A percentile compares a stretch with the other conserved stretches of the same genome.
These are phyloP conservation scores for Drosophila anomelani DNA, from an alignment of 2,888 invertebrate genomes.

Conservation along the genomic window DNA sequence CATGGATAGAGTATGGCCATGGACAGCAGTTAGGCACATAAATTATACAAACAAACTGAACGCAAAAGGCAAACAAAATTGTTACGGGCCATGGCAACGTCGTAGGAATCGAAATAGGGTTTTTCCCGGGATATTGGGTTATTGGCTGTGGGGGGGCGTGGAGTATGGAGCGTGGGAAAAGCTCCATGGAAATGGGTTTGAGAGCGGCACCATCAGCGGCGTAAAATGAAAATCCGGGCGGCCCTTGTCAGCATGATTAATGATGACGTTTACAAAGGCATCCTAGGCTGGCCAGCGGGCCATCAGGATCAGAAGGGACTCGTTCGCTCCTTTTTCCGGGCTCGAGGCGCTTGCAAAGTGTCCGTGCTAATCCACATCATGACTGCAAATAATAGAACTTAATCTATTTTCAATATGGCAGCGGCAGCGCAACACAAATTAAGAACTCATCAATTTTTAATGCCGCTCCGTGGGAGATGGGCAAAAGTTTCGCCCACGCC, in stretches of 20 bases:
- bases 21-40: constrained; percentile 58
- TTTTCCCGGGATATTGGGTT: constrained; percentile 23
- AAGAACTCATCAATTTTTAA: constrained; percentile 82
- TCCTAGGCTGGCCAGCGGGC: constrained; percentile 22
- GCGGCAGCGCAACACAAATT: constrained; percentile 74
- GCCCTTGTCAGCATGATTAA: constrained; percentile 79
- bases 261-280: constrained; percentile 77
- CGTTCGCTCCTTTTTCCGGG: constrained; percentile 9
- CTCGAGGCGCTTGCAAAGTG: constrained; percentile 51
- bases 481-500: constrained; percentile 34
- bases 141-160: constrained; percentile 12
- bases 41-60: constrained; percentile 66
- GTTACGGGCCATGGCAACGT: constrained; percentile 43
- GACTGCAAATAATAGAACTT: constrained; percentile 82
- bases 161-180: constrained; percentile 9
- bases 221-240: constrained; percentile 71
- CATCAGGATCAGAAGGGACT: constrained; percentile 16
- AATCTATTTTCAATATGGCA: constrained; percentile 82
- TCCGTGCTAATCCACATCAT: constrained; percentile 81
- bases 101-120: constrained; percentile 36
- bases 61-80: constrained; percentile 57
- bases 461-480: constrained; percentile 63
- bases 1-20: constrained; percentile 17
- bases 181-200: constrained; percentile 30
- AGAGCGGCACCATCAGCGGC: constrained; percentile 37